Base-by-base conservation (phyloP, 2,888 invertebrate genomes). In the Microplitis manilae region DNA sequence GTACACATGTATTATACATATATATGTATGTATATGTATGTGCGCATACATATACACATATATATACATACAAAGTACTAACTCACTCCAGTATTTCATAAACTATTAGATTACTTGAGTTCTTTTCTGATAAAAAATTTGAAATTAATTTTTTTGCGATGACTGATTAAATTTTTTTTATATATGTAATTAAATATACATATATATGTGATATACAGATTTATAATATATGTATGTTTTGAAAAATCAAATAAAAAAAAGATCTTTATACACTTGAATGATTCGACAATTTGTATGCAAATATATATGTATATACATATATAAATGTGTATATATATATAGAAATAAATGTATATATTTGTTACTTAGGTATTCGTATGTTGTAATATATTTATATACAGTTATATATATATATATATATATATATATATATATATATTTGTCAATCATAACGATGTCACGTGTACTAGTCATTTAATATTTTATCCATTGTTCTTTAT, bases 401-500 rank as follows among this genome's bases (percentile, higher is more conserved):
- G 9, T 41, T 9, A 9, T 41, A 41, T 7, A 41, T 41, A 41
- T 41, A 41, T 7, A 41, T 41, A 41, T 41, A 41, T 41, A 41
- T 50, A 50, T 50, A 41, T 41, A 41, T 41, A 41, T 7, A 41
- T 41, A 41, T 41, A 41, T 41, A 41, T 50, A 50, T 50, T 50
- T 50, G 50, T 50, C 50, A 50, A 50, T 50, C 50, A 50, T 50
- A 50, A 50, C 50, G 50, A 50, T 50, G 50, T 50, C 50, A 50
- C 13, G 50, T 50, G 50, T 50, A 50, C 50, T 8, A 50, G 50
- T 50, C 50, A 50, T 50, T 50, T 50, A 50, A 50, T 50, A 50
- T 50, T 50, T 50, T 9, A 50, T 50, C 50, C 50, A 50, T 50
- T 50, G 50, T 50, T 50, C 50, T 50, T 50, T 13, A 13, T 50